Conservation (phyloP, 2,113 vertebrate species). For the Oreochromis niloticus region DNA sequence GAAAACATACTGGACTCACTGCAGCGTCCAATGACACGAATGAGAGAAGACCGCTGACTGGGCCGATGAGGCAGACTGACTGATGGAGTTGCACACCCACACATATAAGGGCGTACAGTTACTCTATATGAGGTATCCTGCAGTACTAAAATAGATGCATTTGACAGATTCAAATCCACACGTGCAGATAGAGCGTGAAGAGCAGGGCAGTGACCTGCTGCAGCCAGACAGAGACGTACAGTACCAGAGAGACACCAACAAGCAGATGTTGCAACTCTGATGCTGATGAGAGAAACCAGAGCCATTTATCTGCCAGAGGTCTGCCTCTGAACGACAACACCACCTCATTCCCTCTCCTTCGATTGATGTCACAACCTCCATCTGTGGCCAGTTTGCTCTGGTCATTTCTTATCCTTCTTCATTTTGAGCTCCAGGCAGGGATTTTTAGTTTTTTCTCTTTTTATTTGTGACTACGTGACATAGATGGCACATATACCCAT, state of each 20-base stretch:
- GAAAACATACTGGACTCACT: slow-evolving; percentile 6
- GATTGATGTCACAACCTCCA: slow-evolving; percentile 40
- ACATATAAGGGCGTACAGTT: background rate
- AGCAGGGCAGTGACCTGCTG: background rate
- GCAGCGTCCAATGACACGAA: slow-evolving; percentile 16
- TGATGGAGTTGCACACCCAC: background rate
- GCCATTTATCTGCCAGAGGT: background rate
- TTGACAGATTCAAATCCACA: background rate
- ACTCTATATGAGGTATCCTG: background rate
- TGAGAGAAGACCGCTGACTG: background rate
- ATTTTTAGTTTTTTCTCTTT: background rate
- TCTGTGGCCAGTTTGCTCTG: slow-evolving; percentile 8
- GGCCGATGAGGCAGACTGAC: background rate
- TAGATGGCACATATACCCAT: background rate
- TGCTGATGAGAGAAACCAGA: background rate
- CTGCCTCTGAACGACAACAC: background rate
- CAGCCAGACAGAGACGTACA: background rate
- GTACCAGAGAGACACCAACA: background rate
- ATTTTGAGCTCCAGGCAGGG: background rate
- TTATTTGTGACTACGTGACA: background rate
- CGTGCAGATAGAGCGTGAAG: background rate
- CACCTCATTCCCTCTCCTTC: slow-evolving; percentile 6
- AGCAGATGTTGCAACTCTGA: slow-evolving; percentile 4
- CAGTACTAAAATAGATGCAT: background rate
- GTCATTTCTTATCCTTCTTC: background rate